Conservation (phyloP, 53 echinoderm and acorn worm genomes). For the Astropecten irregularis region DNA sequence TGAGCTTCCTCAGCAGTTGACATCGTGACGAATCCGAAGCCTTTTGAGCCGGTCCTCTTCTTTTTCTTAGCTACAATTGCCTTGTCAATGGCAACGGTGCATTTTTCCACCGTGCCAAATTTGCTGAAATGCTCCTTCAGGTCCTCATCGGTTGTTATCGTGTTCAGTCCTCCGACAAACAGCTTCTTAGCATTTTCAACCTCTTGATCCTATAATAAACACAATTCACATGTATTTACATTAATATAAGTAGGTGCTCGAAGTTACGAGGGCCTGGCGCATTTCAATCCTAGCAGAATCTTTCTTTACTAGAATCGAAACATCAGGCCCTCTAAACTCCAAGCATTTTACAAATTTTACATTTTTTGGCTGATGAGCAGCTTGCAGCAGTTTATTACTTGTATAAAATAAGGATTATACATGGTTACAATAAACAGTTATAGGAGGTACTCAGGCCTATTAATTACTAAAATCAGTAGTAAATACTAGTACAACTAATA, state of each 20-base stretch:
- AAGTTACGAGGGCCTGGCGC: too few species aligned
- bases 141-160: background rate
- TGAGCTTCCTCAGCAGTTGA: background rate
- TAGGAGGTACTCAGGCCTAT: too few species aligned
- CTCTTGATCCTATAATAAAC: background rate
- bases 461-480: too few species aligned
- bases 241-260: background rate
- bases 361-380: too few species aligned
- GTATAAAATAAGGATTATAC: too few species aligned
- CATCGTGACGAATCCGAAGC: conserved; percentile 29
- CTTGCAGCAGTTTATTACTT: too few species aligned
- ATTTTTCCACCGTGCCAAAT: conserved; percentile 21
- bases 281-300: background rate
- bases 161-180: conserved; percentile 21
- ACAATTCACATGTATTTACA: too few species aligned
- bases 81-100: background rate
- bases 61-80: background rate
- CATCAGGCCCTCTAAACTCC: too few species aligned
- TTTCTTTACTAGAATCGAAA: too few species aligned
- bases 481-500: too few species aligned
- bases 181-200: conserved; percentile 24
- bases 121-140: conserved; percentile 24
- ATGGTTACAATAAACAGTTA: too few species aligned
- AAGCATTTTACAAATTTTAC: too few species aligned
- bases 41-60: background rate